Evolutionary conservation across 2,888 invertebrate genomes (phyloP).

Genomic region (Lepidocyrtinus sp.): DNA sequence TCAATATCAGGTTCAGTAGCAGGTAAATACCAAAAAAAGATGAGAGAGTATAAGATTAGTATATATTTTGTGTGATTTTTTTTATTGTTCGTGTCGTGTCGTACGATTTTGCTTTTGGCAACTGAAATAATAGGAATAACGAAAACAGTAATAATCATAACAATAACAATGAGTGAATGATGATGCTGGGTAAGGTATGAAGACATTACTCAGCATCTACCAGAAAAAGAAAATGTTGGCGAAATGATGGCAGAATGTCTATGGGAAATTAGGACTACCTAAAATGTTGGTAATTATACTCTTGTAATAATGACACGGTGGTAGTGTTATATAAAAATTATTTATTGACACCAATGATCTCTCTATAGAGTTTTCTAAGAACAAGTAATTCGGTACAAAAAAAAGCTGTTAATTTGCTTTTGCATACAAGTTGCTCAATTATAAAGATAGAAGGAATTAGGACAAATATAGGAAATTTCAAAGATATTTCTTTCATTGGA

Average conservation of each 20-base stretch:
- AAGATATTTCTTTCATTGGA: slow-evolving; percentile 20
- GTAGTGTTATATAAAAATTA: slow-evolving; percentile 55
- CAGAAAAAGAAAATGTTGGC: too few relatives aligned
- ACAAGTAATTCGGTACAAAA: too few relatives aligned
- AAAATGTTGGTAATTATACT: slow-evolving; percentile 54
- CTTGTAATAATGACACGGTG: slow-evolving; percentile 51
- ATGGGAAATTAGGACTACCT: too few relatives aligned
- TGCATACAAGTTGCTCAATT: slow-evolving; percentile 47
- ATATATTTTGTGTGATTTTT: too few relatives aligned
- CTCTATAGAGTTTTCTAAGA: too few relatives aligned
- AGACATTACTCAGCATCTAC: slow-evolving; percentile 28
- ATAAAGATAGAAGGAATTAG: slow-evolving; percentile 52
- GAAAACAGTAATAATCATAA: slow-evolving; percentile 21
- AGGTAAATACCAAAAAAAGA: neutral
- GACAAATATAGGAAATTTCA: slow-evolving; percentile 57
- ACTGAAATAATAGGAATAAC: neutral
- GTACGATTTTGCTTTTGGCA: slow-evolving; percentile 33
- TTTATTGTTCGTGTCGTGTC: slow-evolving; percentile 21
- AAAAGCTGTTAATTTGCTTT: slow-evolving; percentile 38
- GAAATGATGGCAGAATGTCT: too few relatives aligned
- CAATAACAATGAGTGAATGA: slow-evolving; percentile 38
- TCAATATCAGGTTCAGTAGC: neutral
- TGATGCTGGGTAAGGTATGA: slow-evolving; percentile 24
- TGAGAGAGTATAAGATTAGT: neutral
- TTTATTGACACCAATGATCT: slow-evolving; percentile 53